phyloP scores from a whole-genome alignment of 2,113 vertebrate genomes.

The Hippocampus guttulatus region DNA sequence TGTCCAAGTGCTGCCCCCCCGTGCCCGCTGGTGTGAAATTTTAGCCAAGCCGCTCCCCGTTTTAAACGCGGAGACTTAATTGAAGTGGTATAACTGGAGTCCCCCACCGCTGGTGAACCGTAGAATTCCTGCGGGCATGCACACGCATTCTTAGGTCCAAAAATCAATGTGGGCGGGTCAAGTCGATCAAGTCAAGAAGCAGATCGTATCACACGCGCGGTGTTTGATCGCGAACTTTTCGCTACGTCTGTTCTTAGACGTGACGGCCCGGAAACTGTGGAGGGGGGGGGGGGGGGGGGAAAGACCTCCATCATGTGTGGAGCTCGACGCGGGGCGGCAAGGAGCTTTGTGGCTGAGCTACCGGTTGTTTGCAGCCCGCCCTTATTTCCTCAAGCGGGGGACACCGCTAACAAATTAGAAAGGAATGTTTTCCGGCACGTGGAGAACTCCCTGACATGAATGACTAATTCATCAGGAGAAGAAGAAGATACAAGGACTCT shows the following conservation, averaged over 20 bases:
- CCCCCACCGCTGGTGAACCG: background rate
- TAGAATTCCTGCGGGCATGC: background rate
- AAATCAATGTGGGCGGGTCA: no score
- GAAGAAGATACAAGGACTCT: background rate
- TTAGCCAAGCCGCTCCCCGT: background rate
- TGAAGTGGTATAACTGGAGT: no score
- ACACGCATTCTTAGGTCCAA: background rate
- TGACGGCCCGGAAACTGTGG: background rate
- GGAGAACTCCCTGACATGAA: background rate
- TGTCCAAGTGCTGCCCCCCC: no score
- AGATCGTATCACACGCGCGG: background rate
- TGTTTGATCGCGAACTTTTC: background rate
- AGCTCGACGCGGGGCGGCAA: background rate
- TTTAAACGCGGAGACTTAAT: no score
- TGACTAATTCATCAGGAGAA: background rate
- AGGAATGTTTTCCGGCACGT: slow-evolving; percentile 17
- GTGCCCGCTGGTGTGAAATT: background rate
- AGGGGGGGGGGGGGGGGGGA: no score
- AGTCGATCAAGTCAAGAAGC: slow-evolving; percentile 2
- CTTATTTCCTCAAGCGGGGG: slow-evolving; percentile 17
- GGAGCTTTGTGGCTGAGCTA: slow-evolving; percentile 15
- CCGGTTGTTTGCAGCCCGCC: slow-evolving; percentile 12
- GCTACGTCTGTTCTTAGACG: background rate
- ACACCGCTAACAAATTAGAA: slow-evolving; percentile 35
- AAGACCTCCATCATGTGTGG: slow-evolving; percentile 6